Evolutionary conservation across 2,888 invertebrate genomes (phyloP), one percentile per base, ranked within the genome.

Genomic region (Arrhopalites spinosus): DNA sequence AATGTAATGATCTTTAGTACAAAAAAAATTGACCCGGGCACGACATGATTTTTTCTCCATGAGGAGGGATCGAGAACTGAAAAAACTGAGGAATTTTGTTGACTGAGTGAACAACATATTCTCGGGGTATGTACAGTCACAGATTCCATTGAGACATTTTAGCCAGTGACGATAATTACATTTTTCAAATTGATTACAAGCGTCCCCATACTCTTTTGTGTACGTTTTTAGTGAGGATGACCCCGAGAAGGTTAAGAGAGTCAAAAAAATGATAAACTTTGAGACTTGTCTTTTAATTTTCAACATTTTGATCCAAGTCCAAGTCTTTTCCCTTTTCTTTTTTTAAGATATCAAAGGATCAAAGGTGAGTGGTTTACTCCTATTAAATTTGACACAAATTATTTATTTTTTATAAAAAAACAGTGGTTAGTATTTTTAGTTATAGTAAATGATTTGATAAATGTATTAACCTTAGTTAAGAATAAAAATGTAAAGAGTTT

Each of bases 111-210:
- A 53, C 3, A 73, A 11, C 73, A 73, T 73, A 11, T 50, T 13
- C 0, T 11, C n/a, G 1, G 73, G 56, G 23, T 67, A 8, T 3
- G 23, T 7, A 36, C 73, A 73, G 1, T 47, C 73, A 25, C 73
- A 73, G 8, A 23, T 7, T 0, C 73, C 73, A n/a, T 53, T 11
- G 0, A 1, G 5, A 50, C 73, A 73, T 53, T 56, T 50, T 15
- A 73, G 73, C 73, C 73, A 73, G 43, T 73, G 56, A 8, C 73
- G 72, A 30, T 67, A 43, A 67, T 67, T 67, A 25, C 69, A 69
- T 69, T 71, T 56, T n/a, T 71, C 71, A 1, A 59, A 17, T n/a
- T 23, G 30, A 59, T 73, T 67, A 36, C 73, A 73, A 15, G 73
- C 1, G 17, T 73, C 73, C 15, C 73, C 73, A 29, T 27, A 67